Evolutionary conservation across 2,797 vertebrate species (phyloP).

Genomic region (Syngnathus acus): DNA sequence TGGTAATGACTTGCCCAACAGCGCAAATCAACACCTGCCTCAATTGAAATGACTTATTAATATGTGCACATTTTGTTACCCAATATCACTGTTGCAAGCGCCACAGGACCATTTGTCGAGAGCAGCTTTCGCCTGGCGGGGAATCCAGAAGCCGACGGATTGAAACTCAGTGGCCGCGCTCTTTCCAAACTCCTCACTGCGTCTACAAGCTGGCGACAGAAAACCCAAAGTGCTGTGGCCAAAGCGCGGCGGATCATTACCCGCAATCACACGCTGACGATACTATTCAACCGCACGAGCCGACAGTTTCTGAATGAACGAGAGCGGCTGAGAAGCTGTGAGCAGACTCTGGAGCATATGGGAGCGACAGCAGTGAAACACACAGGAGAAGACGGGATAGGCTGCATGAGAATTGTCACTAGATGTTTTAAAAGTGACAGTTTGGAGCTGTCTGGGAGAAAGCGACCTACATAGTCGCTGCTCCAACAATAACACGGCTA

Average conservation of each 20-base stretch:
- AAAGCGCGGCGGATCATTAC: conserved; percentile 40
- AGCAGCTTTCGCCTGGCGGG: conserved; percentile 66
- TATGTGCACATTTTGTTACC: conserved; percentile 21
- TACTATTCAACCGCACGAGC: conserved; percentile 20
- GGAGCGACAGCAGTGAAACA: conserved; percentile 54
- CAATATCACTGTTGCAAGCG: conserved; percentile 26
- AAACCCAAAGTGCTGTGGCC: conserved; percentile 21
- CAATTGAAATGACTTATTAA: conserved; percentile 14
- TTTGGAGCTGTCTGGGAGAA: conserved; percentile 45
- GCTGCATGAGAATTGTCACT: conserved; percentile 36
- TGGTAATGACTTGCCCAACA: not conserved
- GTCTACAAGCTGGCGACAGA: conserved; percentile 51
- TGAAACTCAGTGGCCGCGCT: conserved; percentile 37
- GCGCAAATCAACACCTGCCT: not conserved
- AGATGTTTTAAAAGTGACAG: conserved; percentile 41
- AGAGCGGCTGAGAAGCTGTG: conserved; percentile 35
- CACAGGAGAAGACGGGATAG: conserved; percentile 25
- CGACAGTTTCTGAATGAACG: conserved; percentile 29
- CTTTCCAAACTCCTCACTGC: conserved; percentile 49
- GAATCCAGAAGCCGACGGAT: conserved; percentile 50
- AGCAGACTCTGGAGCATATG: conserved; percentile 47
- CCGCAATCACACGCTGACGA: conserved; percentile 31
- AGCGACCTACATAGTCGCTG: conserved; percentile 42
- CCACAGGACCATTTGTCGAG: conserved; percentile 63
- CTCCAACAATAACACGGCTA: conserved; percentile 21